Conservation (phyloP, 2,113 vertebrate genomes). For the Tympanuchus pallidicinctus region DNA sequence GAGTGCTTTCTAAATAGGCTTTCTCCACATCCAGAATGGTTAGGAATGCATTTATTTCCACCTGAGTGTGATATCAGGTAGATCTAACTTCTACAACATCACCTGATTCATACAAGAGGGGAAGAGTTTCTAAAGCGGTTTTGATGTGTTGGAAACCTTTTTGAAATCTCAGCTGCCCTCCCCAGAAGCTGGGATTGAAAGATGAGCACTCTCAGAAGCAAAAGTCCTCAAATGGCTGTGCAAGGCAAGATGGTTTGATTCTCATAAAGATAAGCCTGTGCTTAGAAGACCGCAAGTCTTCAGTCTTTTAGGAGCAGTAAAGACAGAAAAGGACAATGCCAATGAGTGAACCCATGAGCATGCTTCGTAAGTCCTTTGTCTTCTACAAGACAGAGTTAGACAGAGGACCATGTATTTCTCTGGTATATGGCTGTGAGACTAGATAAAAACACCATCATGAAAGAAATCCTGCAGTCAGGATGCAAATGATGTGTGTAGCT, state of each 20-base stretch:
- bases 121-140: neutral
- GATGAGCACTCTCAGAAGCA: neutral
- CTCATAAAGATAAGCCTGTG: neutral
- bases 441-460: neutral
- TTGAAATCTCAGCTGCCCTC: neutral
- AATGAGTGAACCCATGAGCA: neutral
- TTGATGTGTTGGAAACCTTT: neutral
- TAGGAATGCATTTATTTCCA: neutral
- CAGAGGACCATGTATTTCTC: neutral
- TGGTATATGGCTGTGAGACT: neutral
- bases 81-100: neutral
- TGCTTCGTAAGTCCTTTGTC: neutral
- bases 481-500: neutral
- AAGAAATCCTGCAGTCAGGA: neutral
- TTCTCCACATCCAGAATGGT: neutral
- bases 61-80: neutral
- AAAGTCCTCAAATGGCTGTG: neutral
- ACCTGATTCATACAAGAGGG: neutral
- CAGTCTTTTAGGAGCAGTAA: neutral
- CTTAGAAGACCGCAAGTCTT: neutral
- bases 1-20: neutral
- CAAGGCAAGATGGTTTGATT: neutral
- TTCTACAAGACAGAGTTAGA: neutral
- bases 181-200: neutral
- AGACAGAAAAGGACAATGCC: neutral